Conservation (phyloP, 2,888 invertebrate species). For the Cosmorhoe ocellata region DNA sequence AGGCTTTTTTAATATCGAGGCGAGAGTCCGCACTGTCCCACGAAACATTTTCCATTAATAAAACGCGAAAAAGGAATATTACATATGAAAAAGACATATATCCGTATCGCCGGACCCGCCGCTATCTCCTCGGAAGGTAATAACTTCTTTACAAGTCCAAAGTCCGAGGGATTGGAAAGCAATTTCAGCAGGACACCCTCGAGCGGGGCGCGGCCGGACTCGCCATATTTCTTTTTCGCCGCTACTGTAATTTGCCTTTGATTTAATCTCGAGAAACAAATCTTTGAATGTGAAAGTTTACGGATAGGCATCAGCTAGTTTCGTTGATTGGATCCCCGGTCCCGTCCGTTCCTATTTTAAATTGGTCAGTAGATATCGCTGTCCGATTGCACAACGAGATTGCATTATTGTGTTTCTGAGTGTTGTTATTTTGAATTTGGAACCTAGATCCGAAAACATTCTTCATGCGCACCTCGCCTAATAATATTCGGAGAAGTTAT, state of each 20-base stretch:
- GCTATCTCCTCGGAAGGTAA: conserved; percentile 83
- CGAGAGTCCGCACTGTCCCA: conserved; percentile 77
- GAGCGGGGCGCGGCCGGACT: conserved; percentile 76
- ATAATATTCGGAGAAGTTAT: neutral
- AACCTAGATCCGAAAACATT: conserved; percentile 28
- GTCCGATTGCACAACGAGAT: conserved; percentile 75
- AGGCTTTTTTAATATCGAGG: conserved; percentile 77
- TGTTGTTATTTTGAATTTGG: conserved; percentile 33
- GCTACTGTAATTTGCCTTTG: conserved; percentile 82
- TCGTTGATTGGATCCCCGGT: conserved; percentile 76
- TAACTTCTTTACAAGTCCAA: conserved; percentile 85
- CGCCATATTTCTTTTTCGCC: conserved; percentile 82
- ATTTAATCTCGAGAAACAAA: conserved; percentile 83
- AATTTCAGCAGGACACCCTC: conserved; percentile 82
- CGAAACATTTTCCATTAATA: conserved; percentile 83
- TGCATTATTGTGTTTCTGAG: conserved; percentile 65
- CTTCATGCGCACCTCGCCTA: conserved; percentile 12
- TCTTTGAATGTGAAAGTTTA: conserved; percentile 82
- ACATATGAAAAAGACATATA: conserved; percentile 83
- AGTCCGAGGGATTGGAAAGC: conserved; percentile 84
- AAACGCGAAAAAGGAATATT: conserved; percentile 83
- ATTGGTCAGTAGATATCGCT: conserved; percentile 41
- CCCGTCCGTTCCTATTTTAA: conserved; percentile 13
- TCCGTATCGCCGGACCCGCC: conserved; percentile 81
- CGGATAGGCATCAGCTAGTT: conserved; percentile 82